These are phyloP conservation scores for Idaea aversata DNA, from an alignment of 2,888 invertebrate genomes.

Conservation along the genomic window DNA sequence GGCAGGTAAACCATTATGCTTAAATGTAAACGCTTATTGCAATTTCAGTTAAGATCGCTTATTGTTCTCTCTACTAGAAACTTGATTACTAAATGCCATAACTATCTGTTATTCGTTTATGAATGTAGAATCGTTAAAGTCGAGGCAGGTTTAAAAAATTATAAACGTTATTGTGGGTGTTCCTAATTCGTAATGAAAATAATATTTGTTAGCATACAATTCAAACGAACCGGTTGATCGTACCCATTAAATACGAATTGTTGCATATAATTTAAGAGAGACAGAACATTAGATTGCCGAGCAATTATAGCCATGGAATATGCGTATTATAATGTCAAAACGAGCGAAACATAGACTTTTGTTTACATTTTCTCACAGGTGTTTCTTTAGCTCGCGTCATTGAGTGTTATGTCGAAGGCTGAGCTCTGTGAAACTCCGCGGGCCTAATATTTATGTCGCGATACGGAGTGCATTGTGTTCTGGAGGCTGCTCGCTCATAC, in stretches of 20 bases:
- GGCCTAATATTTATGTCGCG: constrained; percentile 69
- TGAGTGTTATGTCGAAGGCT: constrained; percentile 72
- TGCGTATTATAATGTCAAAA: constrained; percentile 30
- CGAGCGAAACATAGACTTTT: constrained; percentile 49
- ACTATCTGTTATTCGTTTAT: constrained; percentile 10
- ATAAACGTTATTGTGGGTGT: constrained; percentile 18
- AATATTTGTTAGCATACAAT: constrained; percentile 19
- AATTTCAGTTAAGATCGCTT: constrained; percentile 24
- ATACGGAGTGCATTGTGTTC: constrained; percentile 65
- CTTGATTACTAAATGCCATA: constrained; percentile 7
- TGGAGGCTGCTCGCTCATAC: constrained; percentile 48
- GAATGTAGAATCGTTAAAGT: constrained; percentile 4
- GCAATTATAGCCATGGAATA: constrained; percentile 41
- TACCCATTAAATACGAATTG: constrained; percentile 25
- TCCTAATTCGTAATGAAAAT: constrained; percentile 15
- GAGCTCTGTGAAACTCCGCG: constrained; percentile 68
- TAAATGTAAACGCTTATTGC: constrained; percentile 24
- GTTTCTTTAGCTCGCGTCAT: constrained; percentile 67
- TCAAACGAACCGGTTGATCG: constrained; percentile 18
- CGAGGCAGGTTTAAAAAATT: not conserved
- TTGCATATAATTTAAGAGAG: constrained; percentile 34
- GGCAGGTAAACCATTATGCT: constrained; percentile 30
- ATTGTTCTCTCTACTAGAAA: constrained; percentile 16
- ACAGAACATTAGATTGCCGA: constrained; percentile 33
- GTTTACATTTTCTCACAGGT: constrained; percentile 75